phyloP scores from a whole-genome alignment of 2,113 vertebrate genomes.

The Eulacestoma nigropectus region DNA sequence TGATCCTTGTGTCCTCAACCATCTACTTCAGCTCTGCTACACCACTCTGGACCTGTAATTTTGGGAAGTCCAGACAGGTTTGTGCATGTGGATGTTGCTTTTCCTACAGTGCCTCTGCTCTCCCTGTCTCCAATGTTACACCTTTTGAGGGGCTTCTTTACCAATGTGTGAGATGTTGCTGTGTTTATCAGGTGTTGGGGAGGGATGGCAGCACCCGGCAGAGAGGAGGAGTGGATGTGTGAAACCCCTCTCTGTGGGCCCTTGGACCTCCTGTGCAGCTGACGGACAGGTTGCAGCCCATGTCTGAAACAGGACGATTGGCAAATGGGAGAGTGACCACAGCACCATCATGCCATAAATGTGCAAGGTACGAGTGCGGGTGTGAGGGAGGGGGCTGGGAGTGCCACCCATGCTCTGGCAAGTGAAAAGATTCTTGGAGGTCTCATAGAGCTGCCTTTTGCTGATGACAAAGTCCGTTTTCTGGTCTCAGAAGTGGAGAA shows the following conservation, averaged over 20 bases:
- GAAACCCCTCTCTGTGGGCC: not conserved
- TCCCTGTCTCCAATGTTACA: not conserved
- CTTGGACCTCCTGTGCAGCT: not conserved
- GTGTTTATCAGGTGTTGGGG: not conserved
- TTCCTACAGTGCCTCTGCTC: not conserved
- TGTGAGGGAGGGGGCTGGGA: not conserved
- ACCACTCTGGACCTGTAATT: not conserved
- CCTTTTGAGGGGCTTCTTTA: not conserved
- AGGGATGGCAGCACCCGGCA: not conserved
- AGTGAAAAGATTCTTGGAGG: not conserved
- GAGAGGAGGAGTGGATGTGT: not conserved
- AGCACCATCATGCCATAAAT: not conserved
- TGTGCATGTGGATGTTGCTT: not conserved
- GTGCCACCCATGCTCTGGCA: not conserved
- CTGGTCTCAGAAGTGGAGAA: not conserved
- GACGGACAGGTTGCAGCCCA: not conserved
- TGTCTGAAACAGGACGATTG: not conserved
- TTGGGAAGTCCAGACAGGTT: not conserved
- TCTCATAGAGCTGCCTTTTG: not conserved
- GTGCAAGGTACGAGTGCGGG: fast-evolving
- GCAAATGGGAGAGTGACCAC: not conserved
- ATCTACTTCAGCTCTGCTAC: not conserved
- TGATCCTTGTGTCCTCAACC: not conserved
- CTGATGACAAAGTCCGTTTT: not conserved
- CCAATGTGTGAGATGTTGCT: not conserved